These are phyloP conservation scores for Ennomos quercinarius DNA, from an alignment of 2,888 invertebrate species.

Conservation along the genomic window DNA sequence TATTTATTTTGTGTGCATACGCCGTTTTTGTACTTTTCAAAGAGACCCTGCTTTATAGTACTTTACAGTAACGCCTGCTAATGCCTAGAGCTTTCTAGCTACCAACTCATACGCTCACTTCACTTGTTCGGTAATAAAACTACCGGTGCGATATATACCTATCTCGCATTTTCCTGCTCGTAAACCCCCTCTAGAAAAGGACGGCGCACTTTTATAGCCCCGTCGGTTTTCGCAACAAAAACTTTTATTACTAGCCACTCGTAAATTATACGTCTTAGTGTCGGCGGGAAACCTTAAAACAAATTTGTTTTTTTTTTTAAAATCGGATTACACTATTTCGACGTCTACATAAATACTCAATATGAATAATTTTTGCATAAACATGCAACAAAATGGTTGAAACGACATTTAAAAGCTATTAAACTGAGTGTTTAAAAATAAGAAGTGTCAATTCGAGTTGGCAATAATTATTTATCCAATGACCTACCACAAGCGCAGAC, in stretches of 20 bases:
- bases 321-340: slow-evolving; percentile 9
- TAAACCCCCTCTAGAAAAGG: slow-evolving; percentile 71
- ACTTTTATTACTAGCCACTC: slow-evolving; percentile 79
- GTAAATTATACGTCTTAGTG: slow-evolving; percentile 78
- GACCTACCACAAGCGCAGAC: slow-evolving; percentile 79
- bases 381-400: slow-evolving; percentile 14
- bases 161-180: slow-evolving; percentile 76
- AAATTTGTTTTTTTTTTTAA: slow-evolving; percentile 32
- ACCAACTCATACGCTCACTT: slow-evolving; percentile 50
- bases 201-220: slow-evolving; percentile 70
- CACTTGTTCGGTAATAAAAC: slow-evolving; percentile 71
- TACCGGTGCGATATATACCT: slow-evolving; percentile 72
- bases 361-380: slow-evolving; percentile 8
- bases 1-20: no score
- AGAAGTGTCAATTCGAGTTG: slow-evolving; percentile 22
- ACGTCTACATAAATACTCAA: slow-evolving; percentile 10
- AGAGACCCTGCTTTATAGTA: slow-evolving; percentile 11
- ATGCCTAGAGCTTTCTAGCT: slow-evolving; percentile 42
- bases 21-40: slow-evolving; percentile 10
- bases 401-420: slow-evolving; percentile 17
- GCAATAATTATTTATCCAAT: slow-evolving; percentile 54
- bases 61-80: slow-evolving; percentile 29
- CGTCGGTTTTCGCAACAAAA: slow-evolving; percentile 80
- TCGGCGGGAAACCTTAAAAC: slow-evolving; percentile 57
- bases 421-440: slow-evolving; percentile 17